Evolutionary conservation across 2,888 invertebrate genomes (phyloP).

Genomic region (Drosophila fulvimacula): DNA sequence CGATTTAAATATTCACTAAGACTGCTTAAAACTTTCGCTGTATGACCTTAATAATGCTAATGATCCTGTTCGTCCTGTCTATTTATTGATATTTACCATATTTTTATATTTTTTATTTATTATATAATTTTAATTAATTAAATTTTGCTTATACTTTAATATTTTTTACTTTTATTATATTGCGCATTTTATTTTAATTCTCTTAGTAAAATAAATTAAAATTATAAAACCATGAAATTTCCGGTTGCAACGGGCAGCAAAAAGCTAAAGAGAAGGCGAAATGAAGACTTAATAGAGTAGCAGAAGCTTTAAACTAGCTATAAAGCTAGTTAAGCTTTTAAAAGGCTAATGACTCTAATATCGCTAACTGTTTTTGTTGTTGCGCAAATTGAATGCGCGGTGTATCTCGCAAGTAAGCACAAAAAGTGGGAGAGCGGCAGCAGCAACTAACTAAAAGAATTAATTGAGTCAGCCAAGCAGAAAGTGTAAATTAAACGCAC

Average conservation of each 20-base stretch:
- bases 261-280: slow-evolving; percentile 16
- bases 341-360: slow-evolving; percentile 64
- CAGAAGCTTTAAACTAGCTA: slow-evolving; percentile 37
- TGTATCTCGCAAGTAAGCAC: slow-evolving; percentile 57
- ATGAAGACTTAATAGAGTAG: slow-evolving; percentile 22
- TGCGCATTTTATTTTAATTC: neutral
- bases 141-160: neutral
- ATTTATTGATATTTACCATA: neutral
- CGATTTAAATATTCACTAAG: neutral
- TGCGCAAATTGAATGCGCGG: slow-evolving; percentile 36
- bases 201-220: neutral
- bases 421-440: slow-evolving; percentile 49
- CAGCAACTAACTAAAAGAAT: slow-evolving; percentile 61
- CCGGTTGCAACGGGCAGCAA: neutral
- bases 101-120: neutral
- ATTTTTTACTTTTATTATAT: too few species aligned
- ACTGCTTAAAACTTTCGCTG: neutral
- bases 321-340: slow-evolving; percentile 44
- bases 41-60: neutral
- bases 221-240: neutral
- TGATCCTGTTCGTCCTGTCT: neutral
- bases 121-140: neutral
- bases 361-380: slow-evolving; percentile 43
- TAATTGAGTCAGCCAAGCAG: slow-evolving; percentile 79
- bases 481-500: slow-evolving; percentile 72